Base-by-base conservation (phyloP, 2,113 vertebrate genomes). In the Neogale vison region DNA sequence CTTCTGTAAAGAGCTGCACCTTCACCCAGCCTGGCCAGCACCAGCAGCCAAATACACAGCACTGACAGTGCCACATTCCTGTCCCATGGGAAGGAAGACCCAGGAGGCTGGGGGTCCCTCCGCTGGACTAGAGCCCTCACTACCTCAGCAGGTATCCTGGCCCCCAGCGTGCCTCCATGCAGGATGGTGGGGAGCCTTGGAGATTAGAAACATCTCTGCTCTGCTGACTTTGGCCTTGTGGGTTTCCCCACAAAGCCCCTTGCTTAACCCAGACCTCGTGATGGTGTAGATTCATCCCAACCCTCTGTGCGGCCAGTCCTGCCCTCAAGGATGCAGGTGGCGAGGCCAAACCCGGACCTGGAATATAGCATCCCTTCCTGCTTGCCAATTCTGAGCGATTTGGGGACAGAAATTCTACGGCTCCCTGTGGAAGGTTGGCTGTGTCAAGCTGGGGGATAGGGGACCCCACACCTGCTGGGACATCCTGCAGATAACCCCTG, bases 231-330 rank as follows among this genome's bases (percentile, higher is more conserved):
- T 29, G 55, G 15, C 47, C 67, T 36, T 45, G 29, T 57, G 72
- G 31, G 83, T 63, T 81, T 42, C 18, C 76, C 57, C 42, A 4
- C 13, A 29, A 74, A 82, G n/a, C 57, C 36, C 24, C 23, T 59
- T 26, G 50, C 52, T 63, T 79, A 42, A 17, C 18, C 6, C 74
- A 91, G 18, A 29, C 45, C 82, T 59, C 0, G 0, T 3, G 11
- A 15, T 17, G 24, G 67, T 67, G 0, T 26, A n/a, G 74, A 6
- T 42, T n/a, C 88, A 77, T 9, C 47, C 88, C 50, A 55, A 2
- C 12, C 26, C 8, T 31, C 59, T 15, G 57, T 14, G 5, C 0
- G 1, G n/a, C n/a, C 4, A 6, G 5, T 21, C 20, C n/a, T 15
- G 39, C 67, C 29, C 67, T 36, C 23, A 15, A 45, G 52, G 55